Evolutionary conservation across 2,113 vertebrate species (phyloP).

Genomic region (Mustela lutreola): DNA sequence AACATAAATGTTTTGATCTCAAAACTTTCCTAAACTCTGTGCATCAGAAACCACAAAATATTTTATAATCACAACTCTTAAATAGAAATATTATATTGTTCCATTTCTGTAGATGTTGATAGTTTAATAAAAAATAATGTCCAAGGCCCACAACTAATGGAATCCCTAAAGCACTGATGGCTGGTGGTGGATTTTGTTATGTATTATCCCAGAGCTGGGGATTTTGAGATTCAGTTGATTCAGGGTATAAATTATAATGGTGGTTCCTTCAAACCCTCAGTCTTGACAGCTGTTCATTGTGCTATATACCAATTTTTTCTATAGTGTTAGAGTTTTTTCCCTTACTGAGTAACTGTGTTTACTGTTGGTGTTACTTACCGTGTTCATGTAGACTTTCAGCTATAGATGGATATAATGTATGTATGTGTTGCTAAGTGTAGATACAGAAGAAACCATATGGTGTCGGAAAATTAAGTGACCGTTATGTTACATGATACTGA

Average conservation of each 20-base stretch:
- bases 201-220: background rate
- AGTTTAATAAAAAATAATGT: background rate
- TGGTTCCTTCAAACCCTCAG: background rate
- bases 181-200: background rate
- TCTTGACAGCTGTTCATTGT: background rate
- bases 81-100: background rate
- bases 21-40: constrained; percentile 17
- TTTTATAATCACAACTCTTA: constrained; percentile 11
- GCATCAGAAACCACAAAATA: background rate
- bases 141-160: background rate
- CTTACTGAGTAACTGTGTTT: background rate
- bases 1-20: constrained; percentile 37
- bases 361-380: background rate
- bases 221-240: background rate
- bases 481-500: no score
- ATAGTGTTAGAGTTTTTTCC: background rate
- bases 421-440: background rate
- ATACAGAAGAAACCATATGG: background rate
- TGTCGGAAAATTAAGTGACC: background rate
- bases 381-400: background rate
- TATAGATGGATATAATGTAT: background rate
- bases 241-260: background rate
- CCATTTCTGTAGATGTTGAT: background rate
- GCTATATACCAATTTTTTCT: background rate
- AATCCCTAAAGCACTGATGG: background rate